These are phyloP conservation scores for Myopa testacea DNA, from an alignment of 2,888 invertebrate genomes.

Conservation along the genomic window DNA sequence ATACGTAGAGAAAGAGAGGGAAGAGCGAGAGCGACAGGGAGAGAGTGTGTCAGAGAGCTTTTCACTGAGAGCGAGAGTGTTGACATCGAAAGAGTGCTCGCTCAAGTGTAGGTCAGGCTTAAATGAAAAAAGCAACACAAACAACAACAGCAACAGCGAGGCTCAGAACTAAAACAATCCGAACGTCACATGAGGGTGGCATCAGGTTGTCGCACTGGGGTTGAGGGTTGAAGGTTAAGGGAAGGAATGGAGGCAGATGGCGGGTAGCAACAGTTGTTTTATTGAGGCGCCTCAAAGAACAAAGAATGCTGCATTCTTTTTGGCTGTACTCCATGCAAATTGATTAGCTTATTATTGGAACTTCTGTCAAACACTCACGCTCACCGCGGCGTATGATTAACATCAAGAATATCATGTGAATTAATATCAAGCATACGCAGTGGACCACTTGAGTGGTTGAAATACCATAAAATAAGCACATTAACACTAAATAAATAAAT, in stretches of 20 bases:
- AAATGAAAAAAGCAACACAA: background rate
- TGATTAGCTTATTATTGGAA: too few relatives aligned
- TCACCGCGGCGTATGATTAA: slow-evolving; percentile 14
- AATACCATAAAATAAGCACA: background rate
- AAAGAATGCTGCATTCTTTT: background rate
- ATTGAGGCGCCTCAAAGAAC: too few relatives aligned
- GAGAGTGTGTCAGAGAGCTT: background rate
- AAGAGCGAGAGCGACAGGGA: background rate
- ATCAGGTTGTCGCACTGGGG: too few relatives aligned
- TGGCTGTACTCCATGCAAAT: too few relatives aligned
- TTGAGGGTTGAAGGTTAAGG: background rate
- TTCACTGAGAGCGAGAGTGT: background rate
- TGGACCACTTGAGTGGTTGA: background rate
- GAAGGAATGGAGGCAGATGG: too few relatives aligned
- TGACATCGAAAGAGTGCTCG: background rate
- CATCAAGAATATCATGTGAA: background rate
- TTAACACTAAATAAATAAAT: background rate
- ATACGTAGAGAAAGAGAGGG: background rate
- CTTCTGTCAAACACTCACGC: background rate
- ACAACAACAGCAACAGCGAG: background rate
- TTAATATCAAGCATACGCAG: background rate
- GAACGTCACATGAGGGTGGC: too few relatives aligned
- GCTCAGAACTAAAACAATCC: background rate
- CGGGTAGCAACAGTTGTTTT: too few relatives aligned
- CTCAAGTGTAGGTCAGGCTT: slow-evolving; percentile 11